phyloP scores from a whole-genome alignment of 2,113 vertebrate species.

The Pipra filicauda region DNA sequence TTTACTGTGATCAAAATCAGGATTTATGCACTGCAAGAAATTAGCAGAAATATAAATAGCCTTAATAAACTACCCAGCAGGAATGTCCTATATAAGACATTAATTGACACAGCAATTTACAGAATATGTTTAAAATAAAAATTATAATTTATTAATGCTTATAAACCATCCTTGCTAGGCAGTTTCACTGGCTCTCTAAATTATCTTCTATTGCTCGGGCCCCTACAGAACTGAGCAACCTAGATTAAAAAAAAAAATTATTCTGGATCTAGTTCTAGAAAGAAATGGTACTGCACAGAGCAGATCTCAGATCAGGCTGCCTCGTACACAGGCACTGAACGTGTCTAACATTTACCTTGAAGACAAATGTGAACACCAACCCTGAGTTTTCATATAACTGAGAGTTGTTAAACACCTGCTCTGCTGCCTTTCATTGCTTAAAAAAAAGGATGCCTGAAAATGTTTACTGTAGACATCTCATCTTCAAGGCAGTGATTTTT shows the following conservation, averaged over 20 bases:
- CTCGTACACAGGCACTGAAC: neutral
- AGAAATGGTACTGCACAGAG: neutral
- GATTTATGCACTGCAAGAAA: conserved; percentile 9
- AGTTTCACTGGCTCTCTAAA: neutral
- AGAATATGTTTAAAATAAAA: neutral
- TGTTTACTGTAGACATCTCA: neutral
- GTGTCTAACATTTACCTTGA: neutral
- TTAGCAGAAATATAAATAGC: conserved; percentile 2
- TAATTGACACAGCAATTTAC: neutral
- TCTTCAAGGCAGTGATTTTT: neutral
- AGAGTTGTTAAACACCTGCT: neutral
- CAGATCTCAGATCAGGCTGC: neutral
- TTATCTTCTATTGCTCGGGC: neutral
- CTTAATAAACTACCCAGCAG: neutral
- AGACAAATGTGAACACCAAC: neutral
- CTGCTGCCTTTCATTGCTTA: neutral
- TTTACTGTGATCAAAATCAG: neutral
- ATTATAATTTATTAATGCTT: neutral
- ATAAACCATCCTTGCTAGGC: neutral
- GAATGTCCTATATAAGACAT: neutral
- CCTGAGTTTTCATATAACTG: neutral
- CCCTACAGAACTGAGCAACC: neutral
- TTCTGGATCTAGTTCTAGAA: neutral
- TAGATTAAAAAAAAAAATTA: neutral
- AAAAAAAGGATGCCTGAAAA: neutral